Conservation (phyloP, 2,113 vertebrate genomes). For the Arenaria interpres region DNA sequence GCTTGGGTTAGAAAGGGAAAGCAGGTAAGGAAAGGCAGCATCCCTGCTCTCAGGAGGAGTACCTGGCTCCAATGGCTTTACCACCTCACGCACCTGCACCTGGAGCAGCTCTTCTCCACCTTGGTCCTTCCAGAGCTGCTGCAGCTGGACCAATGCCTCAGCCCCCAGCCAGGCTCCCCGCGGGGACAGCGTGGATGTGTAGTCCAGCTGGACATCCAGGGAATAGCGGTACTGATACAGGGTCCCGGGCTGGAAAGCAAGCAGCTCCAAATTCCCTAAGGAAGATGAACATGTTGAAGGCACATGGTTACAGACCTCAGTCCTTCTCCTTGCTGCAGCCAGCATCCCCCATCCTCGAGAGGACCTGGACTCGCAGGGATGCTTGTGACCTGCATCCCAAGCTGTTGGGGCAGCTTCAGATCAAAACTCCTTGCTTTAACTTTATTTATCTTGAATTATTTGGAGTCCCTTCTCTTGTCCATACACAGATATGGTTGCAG, state of each 20-base stretch:
- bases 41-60: background rate
- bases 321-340: accelerated
- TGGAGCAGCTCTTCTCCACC: slow-evolving; percentile 51
- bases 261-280: background rate
- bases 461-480: background rate
- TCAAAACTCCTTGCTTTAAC: background rate
- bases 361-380: background rate
- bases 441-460: background rate
- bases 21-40: background rate
- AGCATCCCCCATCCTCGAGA: background rate
- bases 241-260: slow-evolving; percentile 49
- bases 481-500: background rate
- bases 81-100: slow-evolving; percentile 50
- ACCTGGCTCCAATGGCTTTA: background rate
- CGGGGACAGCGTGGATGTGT: accelerated
- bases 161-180: background rate
- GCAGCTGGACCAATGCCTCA: slow-evolving; percentile 1
- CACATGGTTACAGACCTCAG: accelerated
- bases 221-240: slow-evolving; percentile 57
- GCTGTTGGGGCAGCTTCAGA: background rate
- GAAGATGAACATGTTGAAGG: background rate
- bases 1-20: background rate
- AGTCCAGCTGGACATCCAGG: slow-evolving; percentile 31
- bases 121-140: slow-evolving; percentile 15
- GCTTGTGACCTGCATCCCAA: background rate